A percentile compares a stretch with the other conserved stretches of the same genome.
phyloP scores from a whole-genome alignment of 2,113 vertebrate genomes.

The Erythrocercus mccallii region DNA sequence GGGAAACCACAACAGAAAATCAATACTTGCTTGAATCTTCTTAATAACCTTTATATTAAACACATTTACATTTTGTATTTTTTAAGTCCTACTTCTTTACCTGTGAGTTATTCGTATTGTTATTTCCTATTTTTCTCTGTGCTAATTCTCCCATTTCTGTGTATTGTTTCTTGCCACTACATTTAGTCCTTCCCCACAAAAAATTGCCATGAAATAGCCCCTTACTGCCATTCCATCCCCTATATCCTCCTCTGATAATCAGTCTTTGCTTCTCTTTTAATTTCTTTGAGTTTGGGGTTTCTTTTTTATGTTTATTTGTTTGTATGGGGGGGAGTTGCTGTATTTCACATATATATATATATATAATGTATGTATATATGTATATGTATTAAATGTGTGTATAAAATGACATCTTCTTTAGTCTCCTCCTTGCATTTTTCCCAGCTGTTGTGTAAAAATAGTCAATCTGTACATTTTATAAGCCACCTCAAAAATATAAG shows the following conservation, averaged over 20 bases:
- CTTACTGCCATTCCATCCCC: background rate
- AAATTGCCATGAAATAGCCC: background rate
- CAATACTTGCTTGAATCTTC: background rate
- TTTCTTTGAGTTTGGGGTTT: background rate
- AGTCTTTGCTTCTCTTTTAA: background rate
- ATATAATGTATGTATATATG: background rate
- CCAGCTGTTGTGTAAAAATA: background rate
- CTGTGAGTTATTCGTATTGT: background rate
- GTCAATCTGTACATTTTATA: background rate
- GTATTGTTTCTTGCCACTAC: background rate
- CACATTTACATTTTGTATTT: background rate
- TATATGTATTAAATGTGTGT: background rate
- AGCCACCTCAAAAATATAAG: background rate
- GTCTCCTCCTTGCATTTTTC: background rate
- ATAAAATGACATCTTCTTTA: background rate
- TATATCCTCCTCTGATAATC: background rate
- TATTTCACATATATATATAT: background rate
- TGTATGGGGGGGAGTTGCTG: fast-evolving
- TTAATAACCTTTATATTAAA: background rate
- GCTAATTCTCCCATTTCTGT: background rate
- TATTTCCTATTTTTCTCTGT: background rate
- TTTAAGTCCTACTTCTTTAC: background rate
- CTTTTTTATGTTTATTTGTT: background rate
- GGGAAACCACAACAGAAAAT: background rate
- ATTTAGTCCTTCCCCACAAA: background rate